phyloP scores from a whole-genome alignment of 2,888 invertebrate species.

The Merodon equestris region DNA sequence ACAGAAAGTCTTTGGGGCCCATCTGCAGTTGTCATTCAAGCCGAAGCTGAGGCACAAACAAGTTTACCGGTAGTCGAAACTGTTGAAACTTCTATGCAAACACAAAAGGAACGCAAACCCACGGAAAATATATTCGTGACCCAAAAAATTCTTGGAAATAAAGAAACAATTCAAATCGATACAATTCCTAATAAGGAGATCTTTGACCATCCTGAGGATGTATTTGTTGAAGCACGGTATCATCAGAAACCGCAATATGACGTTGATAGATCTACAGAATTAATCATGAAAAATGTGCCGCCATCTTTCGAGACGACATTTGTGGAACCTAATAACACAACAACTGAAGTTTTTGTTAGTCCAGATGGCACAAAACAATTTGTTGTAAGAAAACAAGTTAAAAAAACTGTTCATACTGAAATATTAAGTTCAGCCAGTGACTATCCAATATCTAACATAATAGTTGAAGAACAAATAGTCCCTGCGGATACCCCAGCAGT shows the following conservation, averaged over 20 bases:
- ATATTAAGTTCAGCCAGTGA: neutral
- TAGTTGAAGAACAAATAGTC: too few species aligned
- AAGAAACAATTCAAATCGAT: conserved; percentile 86
- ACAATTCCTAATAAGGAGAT: conserved; percentile 82
- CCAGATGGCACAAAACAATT: conserved; percentile 90
- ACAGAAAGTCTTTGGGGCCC: conserved; percentile 80
- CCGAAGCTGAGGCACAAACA: conserved; percentile 83
- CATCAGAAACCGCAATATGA: conserved; percentile 80
- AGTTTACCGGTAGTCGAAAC: conserved; percentile 78
- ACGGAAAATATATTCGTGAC: conserved; percentile 84
- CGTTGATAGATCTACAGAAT: conserved; percentile 82
- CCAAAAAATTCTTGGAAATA: conserved; percentile 83
- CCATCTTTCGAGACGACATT: conserved; percentile 90
- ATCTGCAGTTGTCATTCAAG: conserved; percentile 78
- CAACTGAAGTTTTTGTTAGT: conserved; percentile 88
- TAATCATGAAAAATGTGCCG: conserved; percentile 86
- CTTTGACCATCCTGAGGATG: conserved; percentile 81
- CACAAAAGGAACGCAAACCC: conserved; percentile 78
- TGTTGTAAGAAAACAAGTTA: conserved; percentile 86
- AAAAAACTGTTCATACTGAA: conserved; percentile 77
- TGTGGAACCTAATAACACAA: conserved; percentile 90
- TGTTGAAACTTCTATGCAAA: conserved; percentile 76
- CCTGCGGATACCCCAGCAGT: neutral
- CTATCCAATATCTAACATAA: too few species aligned
- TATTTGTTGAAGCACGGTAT: conserved; percentile 87